Conservation (phyloP, 2,113 vertebrate genomes). For the Peromyscus maniculatus region DNA sequence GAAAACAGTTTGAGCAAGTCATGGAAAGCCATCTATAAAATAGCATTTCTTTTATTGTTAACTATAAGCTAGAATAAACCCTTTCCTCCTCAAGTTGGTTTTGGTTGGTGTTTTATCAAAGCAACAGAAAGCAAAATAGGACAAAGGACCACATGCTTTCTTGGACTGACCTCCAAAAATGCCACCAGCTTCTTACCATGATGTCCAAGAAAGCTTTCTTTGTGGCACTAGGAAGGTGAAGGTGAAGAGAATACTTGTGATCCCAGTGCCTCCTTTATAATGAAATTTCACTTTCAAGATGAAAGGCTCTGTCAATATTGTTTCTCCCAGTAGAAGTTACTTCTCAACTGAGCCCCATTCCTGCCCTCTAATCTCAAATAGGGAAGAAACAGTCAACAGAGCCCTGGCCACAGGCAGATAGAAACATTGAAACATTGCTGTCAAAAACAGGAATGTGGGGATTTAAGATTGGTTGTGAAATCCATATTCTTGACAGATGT, state of each 20-base stretch:
- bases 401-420: background rate
- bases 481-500: background rate
- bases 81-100: background rate
- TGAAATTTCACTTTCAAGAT: background rate
- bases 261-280: background rate
- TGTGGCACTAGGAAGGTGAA: background rate
- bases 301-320: background rate
- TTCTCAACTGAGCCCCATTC: background rate
- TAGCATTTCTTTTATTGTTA: background rate
- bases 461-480: background rate
- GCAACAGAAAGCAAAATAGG: background rate
- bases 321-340: background rate
- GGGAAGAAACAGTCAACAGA: background rate
- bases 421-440: background rate
- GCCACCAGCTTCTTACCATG: background rate
- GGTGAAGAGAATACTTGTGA: background rate
- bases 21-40: background rate
- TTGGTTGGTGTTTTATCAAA: background rate
- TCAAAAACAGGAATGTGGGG: background rate
- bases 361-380: background rate
- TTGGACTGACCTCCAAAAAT: background rate
- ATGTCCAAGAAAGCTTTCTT: background rate
- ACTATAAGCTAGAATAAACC: background rate
- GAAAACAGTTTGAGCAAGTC: background rate
- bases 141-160: background rate